Evolutionary conservation across 2,797 vertebrate species (phyloP), one percentile per base, ranked within the genome.

Genomic region (Novumbra hubbsi): DNA sequence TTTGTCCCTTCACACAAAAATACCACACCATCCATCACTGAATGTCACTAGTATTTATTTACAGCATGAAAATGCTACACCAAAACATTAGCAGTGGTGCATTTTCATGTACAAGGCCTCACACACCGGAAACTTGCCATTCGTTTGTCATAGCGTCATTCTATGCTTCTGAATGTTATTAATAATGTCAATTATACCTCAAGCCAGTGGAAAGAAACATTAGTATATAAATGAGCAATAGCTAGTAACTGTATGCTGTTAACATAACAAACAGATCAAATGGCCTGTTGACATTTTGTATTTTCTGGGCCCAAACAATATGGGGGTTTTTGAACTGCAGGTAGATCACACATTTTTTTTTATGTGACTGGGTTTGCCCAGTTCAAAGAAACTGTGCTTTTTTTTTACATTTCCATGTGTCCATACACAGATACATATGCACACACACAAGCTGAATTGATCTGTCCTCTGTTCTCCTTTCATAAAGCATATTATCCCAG

Each of bases 31-130:
- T 87, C 82, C 82, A 85, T 89, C 84, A 87, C 14, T 16, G 80
- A 84, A 78, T 73, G 83, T 87, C 89, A 87, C 79, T 88, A 84
- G 81, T 84, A 85, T 85, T 73, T 84, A 90, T 92, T 90, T 90
- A 85, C 77, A 73, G 86, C 89, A 90, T 88, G 81, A 89, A 88
- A 87, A 89, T 72, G 89, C 83, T 15, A 27, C 73, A 24, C 15
- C 68, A 81, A 79, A 83, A 82, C 76, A 80, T 73, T 81, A 74
- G 78, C 38, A 34, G 66, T 70, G 12, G 34, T 4, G 71, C 72
- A 15, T 66, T 76, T 81, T 57, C 70, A 64, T 76, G 62, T 77
- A 60, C 79, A 78, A 38, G 67, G 82, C 45, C 38, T 7, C 49
- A n/a, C 76, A 73, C 65, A 52, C 17, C 52, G 72, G 81, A 77